Evolutionary conservation across 2,113 vertebrate species (phyloP), one percentile per base, ranked within the genome.

Genomic region (Tapirus terrestris): DNA sequence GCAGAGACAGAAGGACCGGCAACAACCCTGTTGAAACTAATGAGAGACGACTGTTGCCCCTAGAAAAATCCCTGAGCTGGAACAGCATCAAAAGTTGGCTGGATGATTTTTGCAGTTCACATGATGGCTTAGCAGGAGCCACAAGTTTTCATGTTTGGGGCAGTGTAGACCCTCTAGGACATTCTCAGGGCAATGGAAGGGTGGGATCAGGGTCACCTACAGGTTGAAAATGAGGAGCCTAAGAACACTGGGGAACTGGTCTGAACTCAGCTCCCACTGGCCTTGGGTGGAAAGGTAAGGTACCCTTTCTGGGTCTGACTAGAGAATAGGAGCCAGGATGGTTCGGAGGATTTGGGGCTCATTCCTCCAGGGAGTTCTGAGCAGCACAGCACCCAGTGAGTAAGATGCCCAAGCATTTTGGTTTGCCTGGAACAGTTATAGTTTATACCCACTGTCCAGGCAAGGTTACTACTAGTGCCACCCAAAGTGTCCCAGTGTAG

Each of bases 351-450:
- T 20, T 27, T 10, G 36, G 61, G 56, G 6, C 31, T 65, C n/a
- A 58, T 39, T 43, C 21, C 29, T 83, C 70, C 18, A 76, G 87
- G 77, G 94, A 83, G 53, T 77, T 82, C 87, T 75, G 88, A 92
- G 85, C 20, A 45, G 27, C 27, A 31, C 1, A 9, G 33, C 3
- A 1, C 8, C 56, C 25, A 33, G 0, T 75, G 63, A 17, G 20
- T 14, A 39, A 39, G 68, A 43, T 14, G 43, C 29, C 58, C 61
- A 82, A 65, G 45, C 16, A n/a, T 51, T 61, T 85, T 39, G 21
- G 61, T 84, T 82, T 75, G 27, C 56, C 29, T 7, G 8, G 31
- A n/a, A 36, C 8, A 5, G 9, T 51, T 33, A 4, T 31, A 14
- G 43, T 56, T 63, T 83, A 53, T 85, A 36, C 67, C 45, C 51